These are phyloP conservation scores for Montipora capricornis DNA, from an alignment of 64 coral and sea anemone species.

Conservation along the genomic window DNA sequence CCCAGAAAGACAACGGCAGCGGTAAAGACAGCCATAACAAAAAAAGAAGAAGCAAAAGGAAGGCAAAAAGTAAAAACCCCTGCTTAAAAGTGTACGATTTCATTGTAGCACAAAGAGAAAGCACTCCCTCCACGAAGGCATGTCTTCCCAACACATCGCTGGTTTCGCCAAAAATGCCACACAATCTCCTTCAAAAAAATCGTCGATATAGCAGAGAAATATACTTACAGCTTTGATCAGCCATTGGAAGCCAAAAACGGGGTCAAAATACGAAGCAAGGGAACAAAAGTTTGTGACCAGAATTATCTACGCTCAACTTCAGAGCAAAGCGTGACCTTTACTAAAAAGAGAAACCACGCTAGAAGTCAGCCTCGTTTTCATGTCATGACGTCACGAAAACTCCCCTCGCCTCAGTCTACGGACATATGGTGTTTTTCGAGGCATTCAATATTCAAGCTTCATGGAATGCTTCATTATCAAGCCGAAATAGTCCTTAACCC, in stretches of 20 bases:
- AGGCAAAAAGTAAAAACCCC: too few relatives aligned
- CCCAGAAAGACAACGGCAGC: too few relatives aligned
- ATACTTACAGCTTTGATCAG: slow-evolving; percentile 69
- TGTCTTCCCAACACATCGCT: not conserved
- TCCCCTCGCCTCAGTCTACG: not conserved
- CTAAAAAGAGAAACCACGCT: slow-evolving; percentile 12
- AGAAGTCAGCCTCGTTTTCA: not conserved
- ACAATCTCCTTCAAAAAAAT: not conserved
- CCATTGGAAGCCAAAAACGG: slow-evolving; percentile 3
- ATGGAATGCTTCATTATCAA: slow-evolving; percentile 31
- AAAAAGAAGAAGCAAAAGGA: too few relatives aligned
- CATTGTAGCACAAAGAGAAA: not conserved
- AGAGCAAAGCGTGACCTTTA: not conserved
- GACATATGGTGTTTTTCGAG: too few relatives aligned
- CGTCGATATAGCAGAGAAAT: not conserved
- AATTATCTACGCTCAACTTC: not conserved
- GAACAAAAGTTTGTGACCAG: not conserved
- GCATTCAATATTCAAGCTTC: not conserved
- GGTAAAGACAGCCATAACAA: not conserved
- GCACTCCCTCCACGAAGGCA: not conserved
- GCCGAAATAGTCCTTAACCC: not conserved
- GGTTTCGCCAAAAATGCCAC: not conserved
- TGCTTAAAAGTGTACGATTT: not conserved
- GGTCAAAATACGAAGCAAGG: not conserved
- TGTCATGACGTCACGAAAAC: not conserved